Base-by-base conservation (phyloP, 2,113 vertebrate species). In the Toxotes chatareus region DNA sequence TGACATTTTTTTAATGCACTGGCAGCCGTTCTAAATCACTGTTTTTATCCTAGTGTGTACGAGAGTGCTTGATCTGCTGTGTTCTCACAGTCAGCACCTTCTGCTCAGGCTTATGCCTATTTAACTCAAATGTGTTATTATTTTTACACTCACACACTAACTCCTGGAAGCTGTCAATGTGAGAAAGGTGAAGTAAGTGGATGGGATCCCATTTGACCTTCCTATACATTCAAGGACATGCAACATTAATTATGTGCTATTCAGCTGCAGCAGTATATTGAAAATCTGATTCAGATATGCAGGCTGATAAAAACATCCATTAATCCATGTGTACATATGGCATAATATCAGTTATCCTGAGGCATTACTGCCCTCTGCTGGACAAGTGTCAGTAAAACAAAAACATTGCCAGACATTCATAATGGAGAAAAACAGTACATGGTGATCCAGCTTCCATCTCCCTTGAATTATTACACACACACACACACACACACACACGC, bases 321-420 rank as follows among this genome's bases (percentile, higher is more conserved):
- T 3, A 0, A 6, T 51, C 46, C 36, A 16, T 60, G 21, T 53
- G 10, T n/a, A 23, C 55, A 47, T 31, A 1, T 63, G 16, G 77
- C 56, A 46, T 32, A 21, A 38, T 21, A 1, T 9, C 12, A 13
- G 5, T 12, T 27, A 57, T 51, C 7, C 61, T 80, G 89, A 61
- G 72, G 81, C 86, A 53, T 62, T 64, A 84, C 88, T 87, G 61
- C 91, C 90, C 88, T 90, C 91, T 93, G 81, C 82, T 93, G 93
- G 86, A 40, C 51, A 9, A 7, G 4, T 3, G n/a, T 4, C 1
- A 2, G 56, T 7, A 82, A 17, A 82, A 74, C 87, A 92, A 85
- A 83, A 87, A 92, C 82, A 85, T 74, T 56, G 68, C 6, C 55
- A 19, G 66, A 55, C 51, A 4, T 23, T 47, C 2, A 23, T n/a